Evolutionary conservation across 2,888 invertebrate species (phyloP).

Genomic region (Polydrusus pterygomalis): DNA sequence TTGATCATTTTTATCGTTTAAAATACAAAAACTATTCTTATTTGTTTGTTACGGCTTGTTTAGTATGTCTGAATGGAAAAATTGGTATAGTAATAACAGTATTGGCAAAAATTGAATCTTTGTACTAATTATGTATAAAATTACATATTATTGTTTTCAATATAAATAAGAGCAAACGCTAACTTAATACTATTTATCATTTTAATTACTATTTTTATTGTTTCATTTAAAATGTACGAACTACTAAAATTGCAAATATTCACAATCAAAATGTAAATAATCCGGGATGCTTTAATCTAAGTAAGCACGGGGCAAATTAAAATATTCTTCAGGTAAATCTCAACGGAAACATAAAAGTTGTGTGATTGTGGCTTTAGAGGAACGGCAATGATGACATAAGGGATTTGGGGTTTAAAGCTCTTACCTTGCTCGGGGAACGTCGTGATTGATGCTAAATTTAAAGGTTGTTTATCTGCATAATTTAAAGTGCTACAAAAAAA

Average conservation of each 20-base stretch:
- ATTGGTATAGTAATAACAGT: no score
- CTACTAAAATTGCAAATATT: conserved; percentile 26
- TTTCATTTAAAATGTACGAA: not conserved
- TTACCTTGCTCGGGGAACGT: conserved; percentile 42
- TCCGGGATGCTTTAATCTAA: conserved; percentile 18
- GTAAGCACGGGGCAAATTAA: conserved; percentile 25
- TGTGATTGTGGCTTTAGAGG: conserved; percentile 43
- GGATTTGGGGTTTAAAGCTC: conserved; percentile 49
- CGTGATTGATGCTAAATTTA: conserved; percentile 34
- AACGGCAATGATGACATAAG: conserved; percentile 52
- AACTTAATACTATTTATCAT: no score
- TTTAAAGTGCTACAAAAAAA: conserved; percentile 8
- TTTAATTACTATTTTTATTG: not conserved
- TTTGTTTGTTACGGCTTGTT: no score
- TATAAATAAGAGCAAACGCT: no score
- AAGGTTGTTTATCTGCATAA: conserved; percentile 39
- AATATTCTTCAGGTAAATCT: conserved; percentile 38
- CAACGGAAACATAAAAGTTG: conserved; percentile 41
- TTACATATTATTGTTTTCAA: no score
- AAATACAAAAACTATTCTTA: no score
- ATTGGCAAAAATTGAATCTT: no score
- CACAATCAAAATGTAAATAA: conserved; percentile 31
- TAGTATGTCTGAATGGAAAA: no score
- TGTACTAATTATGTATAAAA: no score
- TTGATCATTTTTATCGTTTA: no score